These are phyloP conservation scores for Lathronympha strigana DNA, from an alignment of 2,888 invertebrate species.

Conservation along the genomic window DNA sequence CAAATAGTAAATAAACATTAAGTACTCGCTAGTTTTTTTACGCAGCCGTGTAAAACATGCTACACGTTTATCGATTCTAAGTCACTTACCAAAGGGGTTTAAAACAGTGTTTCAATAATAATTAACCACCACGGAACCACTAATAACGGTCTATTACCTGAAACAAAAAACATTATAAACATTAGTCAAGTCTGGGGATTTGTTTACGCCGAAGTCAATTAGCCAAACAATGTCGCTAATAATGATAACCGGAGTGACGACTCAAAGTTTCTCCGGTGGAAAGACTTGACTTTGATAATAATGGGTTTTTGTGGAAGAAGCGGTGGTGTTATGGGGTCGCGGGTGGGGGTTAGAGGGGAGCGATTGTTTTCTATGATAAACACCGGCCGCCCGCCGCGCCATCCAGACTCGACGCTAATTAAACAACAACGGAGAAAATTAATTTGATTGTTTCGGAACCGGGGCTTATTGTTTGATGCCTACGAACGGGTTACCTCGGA, in stretches of 20 bases:
- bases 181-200: slow-evolving; percentile 70
- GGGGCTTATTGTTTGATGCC: slow-evolving; percentile 75
- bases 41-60: slow-evolving; percentile 1
- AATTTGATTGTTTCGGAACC: slow-evolving; percentile 82
- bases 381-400: slow-evolving; percentile 79
- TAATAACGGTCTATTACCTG: slow-evolving; percentile 64
- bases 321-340: slow-evolving; percentile 43
- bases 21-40: no score
- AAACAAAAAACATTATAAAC: slow-evolving; percentile 73
- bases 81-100: slow-evolving; percentile 31
- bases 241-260: slow-evolving; percentile 81
- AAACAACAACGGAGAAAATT: slow-evolving; percentile 83
- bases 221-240: slow-evolving; percentile 76
- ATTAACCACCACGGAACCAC: slow-evolving; percentile 30
- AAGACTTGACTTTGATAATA: slow-evolving; percentile 81
- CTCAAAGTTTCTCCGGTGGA: slow-evolving; percentile 79
- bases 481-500: slow-evolving; percentile 73
- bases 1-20: no score
- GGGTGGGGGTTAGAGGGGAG: slow-evolving; percentile 52
- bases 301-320: slow-evolving; percentile 73
- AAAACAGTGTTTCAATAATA: slow-evolving; percentile 30
- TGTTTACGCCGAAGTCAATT: slow-evolving; percentile 74
- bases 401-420: slow-evolving; percentile 81
- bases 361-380: slow-evolving; percentile 83
- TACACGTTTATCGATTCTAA: slow-evolving; percentile 4